Evolutionary conservation across 2,888 invertebrate genomes (phyloP), one percentile per base, ranked within the genome.

Genomic region (Neoaliturus tenellus): DNA sequence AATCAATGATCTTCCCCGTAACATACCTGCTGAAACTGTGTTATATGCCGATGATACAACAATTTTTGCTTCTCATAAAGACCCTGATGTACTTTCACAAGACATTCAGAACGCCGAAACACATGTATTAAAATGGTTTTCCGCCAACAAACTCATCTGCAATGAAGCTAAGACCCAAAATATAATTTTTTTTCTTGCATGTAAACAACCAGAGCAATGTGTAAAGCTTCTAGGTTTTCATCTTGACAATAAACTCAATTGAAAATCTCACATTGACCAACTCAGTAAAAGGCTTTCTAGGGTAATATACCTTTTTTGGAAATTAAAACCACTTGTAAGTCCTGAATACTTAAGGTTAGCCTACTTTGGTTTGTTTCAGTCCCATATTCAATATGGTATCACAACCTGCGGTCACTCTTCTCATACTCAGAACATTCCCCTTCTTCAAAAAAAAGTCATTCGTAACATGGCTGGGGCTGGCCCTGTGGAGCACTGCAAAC

Each of bases 401-500:
- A n/a, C 14, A 0, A 31, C 25, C 8, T 31, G 67, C 33, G 67
- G 67, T 28, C 67, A 67, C 17, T 67, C 67, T 6, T 28, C 67
- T 58, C 67, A 31, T 3, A 31, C 17, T 33, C 67, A 67, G 14
- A 31, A 17, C 5, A 25, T 67, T n/a, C 33, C 33, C 1, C 55
- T 67, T 4, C 28, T 67, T 6, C 67, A 67, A 35, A 67, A 31
- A 14, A 31, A 67, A 17, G 8, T 67, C 1, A 33, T 67, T 17
- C 67, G 67, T 14, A 31, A 17, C 14, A 28, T 67, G 67, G 5
- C 31, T 1, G 67, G 67, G n/a, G 67, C 35, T 31, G 67, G 67
- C 31, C 67, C 67, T 67, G 31, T 31, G 67, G 33, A 67, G 28
- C 67, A 67, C 31, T 67, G 67, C 67, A 67, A 35, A 67, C 67